These are phyloP conservation scores for Rachycentron canadum DNA, from an alignment of 2,797 vertebrate genomes.

Conservation along the genomic window DNA sequence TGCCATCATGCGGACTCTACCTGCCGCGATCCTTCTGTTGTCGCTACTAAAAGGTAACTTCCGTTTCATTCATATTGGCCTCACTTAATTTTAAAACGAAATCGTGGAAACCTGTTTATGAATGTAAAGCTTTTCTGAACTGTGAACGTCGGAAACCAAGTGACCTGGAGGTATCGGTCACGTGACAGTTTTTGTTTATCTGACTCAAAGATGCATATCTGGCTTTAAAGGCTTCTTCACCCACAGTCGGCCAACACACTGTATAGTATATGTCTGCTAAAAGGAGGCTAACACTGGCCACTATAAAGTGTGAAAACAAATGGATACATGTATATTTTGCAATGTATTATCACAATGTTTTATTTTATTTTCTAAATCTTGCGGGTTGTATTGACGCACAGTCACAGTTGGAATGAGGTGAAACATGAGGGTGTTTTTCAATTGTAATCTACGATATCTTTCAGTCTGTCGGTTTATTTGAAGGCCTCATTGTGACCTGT, in stretches of 20 bases:
- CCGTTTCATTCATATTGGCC: not conserved
- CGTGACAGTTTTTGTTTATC: slow-evolving; percentile 54
- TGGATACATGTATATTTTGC: too few relatives aligned
- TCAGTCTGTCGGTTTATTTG: not conserved
- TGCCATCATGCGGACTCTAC: slow-evolving; percentile 66
- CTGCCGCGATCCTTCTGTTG: slow-evolving; percentile 54
- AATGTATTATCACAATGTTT: too few relatives aligned
- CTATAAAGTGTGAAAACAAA: too few relatives aligned
- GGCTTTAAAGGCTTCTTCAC: not conserved
- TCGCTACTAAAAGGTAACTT: slow-evolving; percentile 73
- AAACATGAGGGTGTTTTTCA: too few relatives aligned
- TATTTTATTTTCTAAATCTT: too few relatives aligned
- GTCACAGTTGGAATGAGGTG: too few relatives aligned
- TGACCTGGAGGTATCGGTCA: slow-evolving; percentile 71
- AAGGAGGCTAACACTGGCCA: too few relatives aligned
- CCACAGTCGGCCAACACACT: not conserved
- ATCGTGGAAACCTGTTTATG: rapidly evolving
- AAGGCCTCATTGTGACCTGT: not conserved
- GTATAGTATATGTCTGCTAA: too few relatives aligned
- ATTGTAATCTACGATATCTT: not conserved
- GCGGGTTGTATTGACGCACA: too few relatives aligned
- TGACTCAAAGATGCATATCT: slow-evolving; percentile 1
- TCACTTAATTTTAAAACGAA: not conserved
- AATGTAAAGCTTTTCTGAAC: too few relatives aligned
- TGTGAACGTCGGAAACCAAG: too few relatives aligned